Percentiles rank a stretch among this genome's conserved stretches.
Evolutionary conservation across 2,797 vertebrate genomes (phyloP).

Genomic region (Peromyscus eremicus): DNA sequence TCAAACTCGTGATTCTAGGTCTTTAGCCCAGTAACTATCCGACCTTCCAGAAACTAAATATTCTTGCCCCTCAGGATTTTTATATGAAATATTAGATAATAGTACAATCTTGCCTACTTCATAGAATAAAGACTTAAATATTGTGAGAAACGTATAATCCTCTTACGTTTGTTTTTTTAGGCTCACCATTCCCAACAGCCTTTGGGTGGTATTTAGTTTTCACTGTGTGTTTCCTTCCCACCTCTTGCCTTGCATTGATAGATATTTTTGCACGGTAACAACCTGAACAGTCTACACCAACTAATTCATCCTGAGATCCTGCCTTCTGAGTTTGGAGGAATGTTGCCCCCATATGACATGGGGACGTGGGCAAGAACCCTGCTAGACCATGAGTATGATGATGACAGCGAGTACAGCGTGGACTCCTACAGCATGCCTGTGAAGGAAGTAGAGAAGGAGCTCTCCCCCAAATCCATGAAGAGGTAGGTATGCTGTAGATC

Average conservation of each 20-base stretch:
- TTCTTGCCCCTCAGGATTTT: background rate
- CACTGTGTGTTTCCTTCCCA: background rate
- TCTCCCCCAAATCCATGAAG: constrained; percentile 98
- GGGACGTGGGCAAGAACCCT: constrained; percentile 98
- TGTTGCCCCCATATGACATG: constrained; percentile 99
- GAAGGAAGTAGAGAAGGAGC: constrained; percentile 92
- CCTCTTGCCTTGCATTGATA: constrained; percentile 78
- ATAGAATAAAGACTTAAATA: background rate
- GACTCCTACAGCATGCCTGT: constrained; percentile 95
- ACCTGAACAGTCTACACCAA: constrained; percentile 98
- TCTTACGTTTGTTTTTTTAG: background rate
- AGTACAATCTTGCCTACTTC: background rate
- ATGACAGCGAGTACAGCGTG: constrained; percentile 95
- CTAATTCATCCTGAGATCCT: constrained; percentile 98
- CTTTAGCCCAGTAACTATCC: background rate
- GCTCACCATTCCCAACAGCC: fast-evolving
- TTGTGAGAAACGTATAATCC: background rate
- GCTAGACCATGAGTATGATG: constrained; percentile 98
- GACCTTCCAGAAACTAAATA: constrained; percentile 17
- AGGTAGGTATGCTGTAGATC: constrained; percentile 89
- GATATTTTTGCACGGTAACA: constrained; percentile 99
- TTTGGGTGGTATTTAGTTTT: constrained; percentile 12
- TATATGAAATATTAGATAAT: background rate
- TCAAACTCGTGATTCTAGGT: background rate
- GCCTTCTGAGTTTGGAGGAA: constrained; percentile 98